Percentiles rank a stretch among this genome's conserved stretches.
Conservation (phyloP, 2,113 vertebrate species). For the Myrmecobius fasciatus region DNA sequence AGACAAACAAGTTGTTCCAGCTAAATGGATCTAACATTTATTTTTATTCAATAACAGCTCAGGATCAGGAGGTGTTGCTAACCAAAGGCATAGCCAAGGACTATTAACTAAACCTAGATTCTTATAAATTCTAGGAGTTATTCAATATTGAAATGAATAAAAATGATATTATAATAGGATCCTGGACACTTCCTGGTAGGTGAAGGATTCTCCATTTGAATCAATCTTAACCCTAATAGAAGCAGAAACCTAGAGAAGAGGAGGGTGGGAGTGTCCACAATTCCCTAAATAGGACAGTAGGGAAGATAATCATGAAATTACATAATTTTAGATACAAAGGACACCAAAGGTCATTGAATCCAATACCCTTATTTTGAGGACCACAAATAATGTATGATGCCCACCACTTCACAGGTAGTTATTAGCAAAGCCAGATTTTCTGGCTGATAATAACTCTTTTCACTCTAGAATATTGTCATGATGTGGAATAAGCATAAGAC, state of each 20-base stretch:
- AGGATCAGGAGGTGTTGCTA: constrained; percentile 50
- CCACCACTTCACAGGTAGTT: neutral
- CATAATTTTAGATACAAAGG: neutral
- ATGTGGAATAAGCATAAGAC: neutral
- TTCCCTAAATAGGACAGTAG: neutral
- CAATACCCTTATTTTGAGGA: neutral
- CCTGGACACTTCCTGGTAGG: neutral
- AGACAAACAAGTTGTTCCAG: constrained; percentile 68
- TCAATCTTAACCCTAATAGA: constrained; percentile 8
- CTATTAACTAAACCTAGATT: constrained; percentile 56
- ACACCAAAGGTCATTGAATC: neutral
- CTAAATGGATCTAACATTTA: constrained; percentile 70
- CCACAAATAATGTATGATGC: neutral
- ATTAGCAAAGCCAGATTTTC: neutral
- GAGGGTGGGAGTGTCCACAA: neutral
- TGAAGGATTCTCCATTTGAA: constrained; percentile 25
- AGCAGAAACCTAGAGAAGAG: neutral
- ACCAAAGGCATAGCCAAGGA: constrained; percentile 67
- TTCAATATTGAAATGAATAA: constrained; percentile 53
- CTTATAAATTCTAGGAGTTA: constrained; percentile 70
- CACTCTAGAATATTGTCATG: neutral
- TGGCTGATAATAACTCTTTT: neutral
- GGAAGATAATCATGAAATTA: neutral
- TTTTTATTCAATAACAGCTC: constrained; percentile 71
- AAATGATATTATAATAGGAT: constrained; percentile 9